Conservation (phyloP, 2,888 invertebrate species). For the Xestia c-nigrum region DNA sequence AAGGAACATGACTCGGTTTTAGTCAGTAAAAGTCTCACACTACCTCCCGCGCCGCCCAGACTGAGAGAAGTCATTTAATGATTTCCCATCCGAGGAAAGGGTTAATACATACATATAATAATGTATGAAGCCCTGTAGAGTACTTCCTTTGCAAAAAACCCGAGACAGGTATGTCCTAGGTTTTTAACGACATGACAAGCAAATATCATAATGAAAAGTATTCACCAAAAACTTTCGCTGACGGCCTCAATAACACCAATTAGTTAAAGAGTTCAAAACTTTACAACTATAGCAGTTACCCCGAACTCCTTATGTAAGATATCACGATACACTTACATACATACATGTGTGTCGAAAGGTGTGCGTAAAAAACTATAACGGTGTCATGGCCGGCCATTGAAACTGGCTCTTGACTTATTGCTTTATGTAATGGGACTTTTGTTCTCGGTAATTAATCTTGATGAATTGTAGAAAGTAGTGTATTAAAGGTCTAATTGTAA, state of each 20-base stretch:
- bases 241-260: conserved; percentile 47
- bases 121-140: background rate
- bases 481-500: background rate
- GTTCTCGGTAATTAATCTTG: conserved; percentile 43
- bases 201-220: conserved; percentile 15
- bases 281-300: conserved; percentile 35
- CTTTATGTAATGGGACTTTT: conserved; percentile 50
- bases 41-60: too few species aligned
- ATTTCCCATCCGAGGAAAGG: too few species aligned
- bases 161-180: background rate
- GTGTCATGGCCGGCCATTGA: conserved; percentile 70
- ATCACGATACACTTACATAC: conserved; percentile 35
- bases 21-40: too few species aligned
- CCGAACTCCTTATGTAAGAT: conserved; percentile 54
- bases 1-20: too few species aligned
- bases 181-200: background rate
- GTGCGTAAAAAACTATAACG: conserved; percentile 61
- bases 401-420: conserved; percentile 36
- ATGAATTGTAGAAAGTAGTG: conserved; percentile 20
- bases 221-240: conserved; percentile 24
- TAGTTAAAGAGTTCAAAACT: conserved; percentile 15
- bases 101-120: too few species aligned
- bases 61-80: too few species aligned
- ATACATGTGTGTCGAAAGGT: conserved; percentile 46
- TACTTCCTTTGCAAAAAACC: background rate